Evolutionary conservation across 2,113 vertebrate genomes (phyloP).

Genomic region (Cercocebus atys): DNA sequence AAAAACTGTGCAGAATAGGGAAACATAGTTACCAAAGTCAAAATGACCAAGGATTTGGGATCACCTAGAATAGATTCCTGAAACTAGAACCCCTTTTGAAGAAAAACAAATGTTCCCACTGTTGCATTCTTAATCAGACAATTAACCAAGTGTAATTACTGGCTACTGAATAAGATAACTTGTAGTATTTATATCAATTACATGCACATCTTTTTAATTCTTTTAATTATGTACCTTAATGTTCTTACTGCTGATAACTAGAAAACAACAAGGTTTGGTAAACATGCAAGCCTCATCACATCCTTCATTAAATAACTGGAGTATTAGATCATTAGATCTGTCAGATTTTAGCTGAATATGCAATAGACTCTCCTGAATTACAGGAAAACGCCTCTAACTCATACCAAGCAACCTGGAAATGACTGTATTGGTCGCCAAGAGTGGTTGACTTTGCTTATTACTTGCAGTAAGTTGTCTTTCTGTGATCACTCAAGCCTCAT

Average conservation of each 20-base stretch:
- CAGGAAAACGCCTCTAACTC: conserved; percentile 61
- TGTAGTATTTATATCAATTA: conserved; percentile 61
- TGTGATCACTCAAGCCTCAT: conserved; percentile 58
- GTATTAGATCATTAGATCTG: conserved; percentile 55
- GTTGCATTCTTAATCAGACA: conserved; percentile 60
- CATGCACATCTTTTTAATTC: conserved; percentile 45
- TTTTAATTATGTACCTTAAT: conserved; percentile 71
- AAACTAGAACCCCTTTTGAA: background rate
- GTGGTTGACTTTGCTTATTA: conserved; percentile 64
- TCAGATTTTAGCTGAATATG: conserved; percentile 53
- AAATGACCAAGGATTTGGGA: background rate
- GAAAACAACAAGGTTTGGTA: conserved; percentile 61
- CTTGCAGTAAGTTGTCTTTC: conserved; percentile 50
- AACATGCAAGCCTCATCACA: conserved; percentile 35
- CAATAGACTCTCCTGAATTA: background rate
- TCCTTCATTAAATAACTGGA: conserved; percentile 69
- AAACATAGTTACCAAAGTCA: background rate
- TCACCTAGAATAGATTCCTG: background rate
- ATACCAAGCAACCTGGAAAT: conserved; percentile 52
- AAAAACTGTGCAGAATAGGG: background rate
- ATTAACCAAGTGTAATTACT: conserved; percentile 68
- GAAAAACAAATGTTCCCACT: background rate
- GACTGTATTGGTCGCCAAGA: conserved; percentile 54
- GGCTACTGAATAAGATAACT: conserved; percentile 61
- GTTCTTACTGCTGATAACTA: conserved; percentile 56